These are phyloP conservation scores for Sycophila texana DNA, from an alignment of 2,888 invertebrate species.

Conservation along the genomic window DNA sequence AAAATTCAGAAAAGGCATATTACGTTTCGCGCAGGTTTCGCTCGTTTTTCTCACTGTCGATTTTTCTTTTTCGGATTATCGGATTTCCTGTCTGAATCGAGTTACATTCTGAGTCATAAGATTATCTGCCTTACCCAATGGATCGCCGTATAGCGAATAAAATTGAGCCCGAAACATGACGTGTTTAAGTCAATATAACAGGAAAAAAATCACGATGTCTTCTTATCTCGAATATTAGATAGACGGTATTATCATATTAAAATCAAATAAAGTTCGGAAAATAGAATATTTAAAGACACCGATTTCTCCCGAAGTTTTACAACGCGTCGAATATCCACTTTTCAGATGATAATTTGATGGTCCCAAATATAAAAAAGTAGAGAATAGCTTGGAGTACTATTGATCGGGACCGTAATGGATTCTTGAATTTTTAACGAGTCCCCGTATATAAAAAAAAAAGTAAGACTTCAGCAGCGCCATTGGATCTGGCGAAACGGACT, in stretches of 20 bases:
- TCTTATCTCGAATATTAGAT: no score
- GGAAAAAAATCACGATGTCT: not conserved
- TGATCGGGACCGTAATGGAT: no score
- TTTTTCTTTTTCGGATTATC: constrained; percentile 23
- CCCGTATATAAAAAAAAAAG: no score
- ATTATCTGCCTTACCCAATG: constrained; percentile 21
- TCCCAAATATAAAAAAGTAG: no score
- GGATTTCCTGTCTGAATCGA: constrained; percentile 39
- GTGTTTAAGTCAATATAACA: constrained; percentile 33
- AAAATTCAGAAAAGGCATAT: constrained; percentile 19
- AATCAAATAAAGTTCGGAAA: no score
- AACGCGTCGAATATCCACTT: no score
- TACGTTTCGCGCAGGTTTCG: constrained; percentile 26
- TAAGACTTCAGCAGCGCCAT: not conserved
- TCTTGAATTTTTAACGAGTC: no score
- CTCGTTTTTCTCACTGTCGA: not conserved
- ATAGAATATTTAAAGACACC: no score
- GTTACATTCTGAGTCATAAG: constrained; percentile 41
- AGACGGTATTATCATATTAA: no score
- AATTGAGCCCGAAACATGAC: constrained; percentile 26
- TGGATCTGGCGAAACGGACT: not conserved
- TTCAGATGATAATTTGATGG: no score
- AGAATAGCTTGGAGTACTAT: no score
- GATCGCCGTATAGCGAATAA: constrained; percentile 25
- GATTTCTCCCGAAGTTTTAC: no score